Conservation (phyloP, 2,888 invertebrate species). For the Petrophora chlorosata region DNA sequence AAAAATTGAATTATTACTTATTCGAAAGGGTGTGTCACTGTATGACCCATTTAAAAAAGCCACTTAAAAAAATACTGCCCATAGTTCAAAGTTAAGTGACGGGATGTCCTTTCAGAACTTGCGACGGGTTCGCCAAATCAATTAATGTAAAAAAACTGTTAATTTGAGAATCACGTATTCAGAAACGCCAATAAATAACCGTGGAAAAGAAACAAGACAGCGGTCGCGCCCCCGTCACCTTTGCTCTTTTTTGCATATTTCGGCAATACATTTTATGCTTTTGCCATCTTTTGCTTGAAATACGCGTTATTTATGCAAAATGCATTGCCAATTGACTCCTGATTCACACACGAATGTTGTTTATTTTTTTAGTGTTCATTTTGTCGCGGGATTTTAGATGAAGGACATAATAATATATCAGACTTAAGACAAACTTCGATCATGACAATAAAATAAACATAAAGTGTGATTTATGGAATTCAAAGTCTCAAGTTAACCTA, state of each 20-base stretch:
- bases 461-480: too few relatives aligned
- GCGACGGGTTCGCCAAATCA: conserved; percentile 11
- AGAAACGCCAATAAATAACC: conserved; percentile 13
- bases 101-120: background rate
- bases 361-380: conserved; percentile 5
- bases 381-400: background rate
- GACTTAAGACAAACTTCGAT: too few relatives aligned
- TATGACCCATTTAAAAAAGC: too few relatives aligned
- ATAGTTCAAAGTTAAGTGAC: too few relatives aligned
- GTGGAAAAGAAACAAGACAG: conserved; percentile 17
- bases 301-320: conserved; percentile 14
- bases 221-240: conserved; percentile 26
- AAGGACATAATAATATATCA: conserved; percentile 5
- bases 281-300: conserved; percentile 14
- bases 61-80: too few relatives aligned
- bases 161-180: conserved; percentile 1
- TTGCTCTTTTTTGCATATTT: conserved; percentile 33
- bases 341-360: conserved; percentile 11
- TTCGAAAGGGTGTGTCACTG: too few relatives aligned
- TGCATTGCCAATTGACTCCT: conserved; percentile 12
- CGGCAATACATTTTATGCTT: conserved; percentile 22
- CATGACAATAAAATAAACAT: too few relatives aligned
- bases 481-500: too few relatives aligned
- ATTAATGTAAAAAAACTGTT: conserved; percentile 21
- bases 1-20: too few relatives aligned